These are phyloP conservation scores for Netelia melanura DNA, from an alignment of 2,888 invertebrate species.

Conservation along the genomic window DNA sequence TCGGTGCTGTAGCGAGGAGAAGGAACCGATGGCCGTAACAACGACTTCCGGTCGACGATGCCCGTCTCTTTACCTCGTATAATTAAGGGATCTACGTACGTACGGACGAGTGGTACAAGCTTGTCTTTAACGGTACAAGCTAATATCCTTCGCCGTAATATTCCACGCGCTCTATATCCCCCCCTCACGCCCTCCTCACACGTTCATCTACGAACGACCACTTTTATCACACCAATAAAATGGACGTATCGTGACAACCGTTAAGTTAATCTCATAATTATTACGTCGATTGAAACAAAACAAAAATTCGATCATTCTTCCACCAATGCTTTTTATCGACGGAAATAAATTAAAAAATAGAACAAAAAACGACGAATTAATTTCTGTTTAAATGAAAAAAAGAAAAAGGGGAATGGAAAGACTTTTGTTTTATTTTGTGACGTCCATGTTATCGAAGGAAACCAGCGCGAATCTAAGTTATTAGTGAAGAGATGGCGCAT, in stretches of 20 bases:
- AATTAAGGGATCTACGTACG: slow-evolving; percentile 73
- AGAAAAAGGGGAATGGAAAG: too few species aligned
- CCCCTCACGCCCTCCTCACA: background rate
- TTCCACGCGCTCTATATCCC: slow-evolving; percentile 40
- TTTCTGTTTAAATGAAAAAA: background rate
- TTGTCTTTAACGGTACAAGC: slow-evolving; percentile 75
- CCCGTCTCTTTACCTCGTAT: slow-evolving; percentile 58
- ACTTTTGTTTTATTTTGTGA: background rate
- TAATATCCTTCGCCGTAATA: slow-evolving; percentile 1
- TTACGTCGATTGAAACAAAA: background rate
- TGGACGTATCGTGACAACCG: background rate
- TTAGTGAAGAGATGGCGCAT: too few species aligned
- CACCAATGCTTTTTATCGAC: too few species aligned
- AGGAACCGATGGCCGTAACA: slow-evolving; percentile 77
- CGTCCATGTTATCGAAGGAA: too few species aligned
- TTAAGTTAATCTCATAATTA: background rate
- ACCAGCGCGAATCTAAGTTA: too few species aligned
- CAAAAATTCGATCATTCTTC: too few species aligned
- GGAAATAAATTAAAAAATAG: too few species aligned
- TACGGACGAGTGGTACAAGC: slow-evolving; percentile 66
- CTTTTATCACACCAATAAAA: slow-evolving; percentile 3
- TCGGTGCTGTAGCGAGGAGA: slow-evolving; percentile 49
- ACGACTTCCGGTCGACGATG: slow-evolving; percentile 75
- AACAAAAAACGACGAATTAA: background rate
- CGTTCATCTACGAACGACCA: slow-evolving; percentile 8